Conservation (phyloP, 2,797 vertebrate species). For the Gymnocypris eckloni region DNA sequence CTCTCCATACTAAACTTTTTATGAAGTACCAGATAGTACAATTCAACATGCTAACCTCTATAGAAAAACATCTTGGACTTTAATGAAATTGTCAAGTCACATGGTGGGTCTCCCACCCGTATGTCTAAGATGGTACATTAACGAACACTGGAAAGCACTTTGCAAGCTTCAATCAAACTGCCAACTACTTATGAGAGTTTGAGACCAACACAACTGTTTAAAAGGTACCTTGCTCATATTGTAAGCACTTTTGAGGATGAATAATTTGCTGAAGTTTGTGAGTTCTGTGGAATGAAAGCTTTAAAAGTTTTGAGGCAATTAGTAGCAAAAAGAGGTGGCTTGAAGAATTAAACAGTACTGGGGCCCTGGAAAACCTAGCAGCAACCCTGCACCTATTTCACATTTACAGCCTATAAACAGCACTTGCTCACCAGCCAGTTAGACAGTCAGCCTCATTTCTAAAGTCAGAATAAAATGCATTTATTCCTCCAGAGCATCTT, state of each 20-base stretch:
- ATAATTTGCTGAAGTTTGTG: neutral
- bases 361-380: neutral
- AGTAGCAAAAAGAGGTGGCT: neutral
- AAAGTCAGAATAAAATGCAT: neutral
- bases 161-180: neutral
- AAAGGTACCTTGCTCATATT: neutral
- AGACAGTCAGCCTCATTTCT: no score
- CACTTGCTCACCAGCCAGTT: no score
- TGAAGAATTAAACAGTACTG: neutral
- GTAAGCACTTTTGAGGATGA: neutral
- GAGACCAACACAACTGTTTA: neutral
- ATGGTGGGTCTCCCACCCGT: no score
- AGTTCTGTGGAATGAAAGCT: neutral
- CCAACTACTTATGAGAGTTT: neutral
- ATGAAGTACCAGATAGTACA: neutral
- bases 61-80: neutral
- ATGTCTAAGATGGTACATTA: conserved; percentile 9
- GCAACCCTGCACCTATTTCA: neutral
- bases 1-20: neutral
- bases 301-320: conserved; percentile 4
- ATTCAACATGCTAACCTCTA: neutral
- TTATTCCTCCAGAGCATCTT: neutral
- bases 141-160: neutral
- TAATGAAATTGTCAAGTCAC: neutral
- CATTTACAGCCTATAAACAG: neutral